phyloP scores from a whole-genome alignment of 2,888 invertebrate species.

The Epinotia demarniana region DNA sequence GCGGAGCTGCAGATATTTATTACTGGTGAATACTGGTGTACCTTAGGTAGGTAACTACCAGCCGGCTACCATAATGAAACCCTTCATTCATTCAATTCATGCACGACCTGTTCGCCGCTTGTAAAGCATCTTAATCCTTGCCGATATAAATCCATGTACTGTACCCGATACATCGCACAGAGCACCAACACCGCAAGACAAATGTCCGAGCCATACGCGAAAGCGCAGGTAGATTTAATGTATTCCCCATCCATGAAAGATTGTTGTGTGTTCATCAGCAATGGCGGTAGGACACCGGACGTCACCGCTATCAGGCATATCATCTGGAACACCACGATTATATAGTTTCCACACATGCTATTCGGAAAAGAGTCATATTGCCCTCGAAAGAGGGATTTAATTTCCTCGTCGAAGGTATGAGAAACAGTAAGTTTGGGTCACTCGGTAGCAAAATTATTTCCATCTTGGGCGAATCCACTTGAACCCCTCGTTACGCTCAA shows the following conservation, averaged over 20 bases:
- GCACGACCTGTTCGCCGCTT: not conserved
- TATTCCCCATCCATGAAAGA: slow-evolving; percentile 33
- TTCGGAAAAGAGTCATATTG: no score
- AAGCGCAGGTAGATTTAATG: slow-evolving; percentile 9
- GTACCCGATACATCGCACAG: slow-evolving; percentile 31
- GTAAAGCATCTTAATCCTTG: not conserved
- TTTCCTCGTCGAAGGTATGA: no score
- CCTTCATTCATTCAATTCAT: no score
- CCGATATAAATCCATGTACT: not conserved
- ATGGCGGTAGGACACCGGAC: slow-evolving; percentile 15
- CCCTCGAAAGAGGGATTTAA: no score
- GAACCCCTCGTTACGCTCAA: no score
- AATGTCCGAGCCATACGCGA: slow-evolving; percentile 30
- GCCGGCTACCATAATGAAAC: no score
- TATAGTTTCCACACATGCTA: not conserved
- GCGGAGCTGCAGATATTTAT: no score
- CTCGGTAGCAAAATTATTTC: no score
- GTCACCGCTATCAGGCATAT: slow-evolving; percentile 29
- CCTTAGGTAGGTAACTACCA: no score
- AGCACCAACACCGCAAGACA: slow-evolving; percentile 18
- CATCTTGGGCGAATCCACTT: no score
- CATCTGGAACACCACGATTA: slow-evolving; percentile 12
- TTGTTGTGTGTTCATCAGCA: slow-evolving; percentile 26
- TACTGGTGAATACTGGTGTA: no score
- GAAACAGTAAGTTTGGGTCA: no score